These are phyloP conservation scores for Synodontis membranacea DNA, from an alignment of 2,113 vertebrate genomes.

Conservation along the genomic window DNA sequence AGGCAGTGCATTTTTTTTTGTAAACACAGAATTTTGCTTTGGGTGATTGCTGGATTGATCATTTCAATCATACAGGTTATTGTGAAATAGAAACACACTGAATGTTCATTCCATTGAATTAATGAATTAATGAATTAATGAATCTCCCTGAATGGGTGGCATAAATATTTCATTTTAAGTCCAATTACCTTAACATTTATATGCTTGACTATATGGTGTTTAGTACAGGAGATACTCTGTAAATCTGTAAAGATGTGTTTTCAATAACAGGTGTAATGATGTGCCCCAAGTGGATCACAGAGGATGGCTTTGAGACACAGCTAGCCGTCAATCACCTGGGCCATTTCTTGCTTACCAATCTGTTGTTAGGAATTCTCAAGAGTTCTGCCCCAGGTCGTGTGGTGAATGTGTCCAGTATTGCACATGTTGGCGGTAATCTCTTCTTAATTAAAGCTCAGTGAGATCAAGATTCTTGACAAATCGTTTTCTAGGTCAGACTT, in stretches of 20 bases:
- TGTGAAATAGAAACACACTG: background rate
- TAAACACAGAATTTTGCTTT: background rate
- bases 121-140: background rate
- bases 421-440: conserved; percentile 63
- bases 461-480: background rate
- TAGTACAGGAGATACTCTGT: background rate
- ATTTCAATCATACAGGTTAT: background rate
- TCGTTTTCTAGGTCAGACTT: background rate
- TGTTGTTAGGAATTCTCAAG: conserved; percentile 68
- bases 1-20: background rate
- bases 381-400: conserved; percentile 71
- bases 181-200: background rate
- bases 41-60: background rate
- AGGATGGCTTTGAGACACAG: conserved; percentile 76
- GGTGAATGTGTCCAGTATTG: conserved; percentile 71
- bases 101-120: background rate
- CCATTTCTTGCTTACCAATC: conserved; percentile 74
- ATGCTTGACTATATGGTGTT: background rate
- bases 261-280: conserved; percentile 72
- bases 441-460: background rate
- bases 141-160: background rate
- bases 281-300: conserved; percentile 73
- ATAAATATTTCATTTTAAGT: background rate
- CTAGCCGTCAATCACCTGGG: conserved; percentile 75
- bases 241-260: background rate